These are phyloP conservation scores for Anabacerthia variegaticeps DNA, from an alignment of 2,797 vertebrate species.

Conservation along the genomic window DNA sequence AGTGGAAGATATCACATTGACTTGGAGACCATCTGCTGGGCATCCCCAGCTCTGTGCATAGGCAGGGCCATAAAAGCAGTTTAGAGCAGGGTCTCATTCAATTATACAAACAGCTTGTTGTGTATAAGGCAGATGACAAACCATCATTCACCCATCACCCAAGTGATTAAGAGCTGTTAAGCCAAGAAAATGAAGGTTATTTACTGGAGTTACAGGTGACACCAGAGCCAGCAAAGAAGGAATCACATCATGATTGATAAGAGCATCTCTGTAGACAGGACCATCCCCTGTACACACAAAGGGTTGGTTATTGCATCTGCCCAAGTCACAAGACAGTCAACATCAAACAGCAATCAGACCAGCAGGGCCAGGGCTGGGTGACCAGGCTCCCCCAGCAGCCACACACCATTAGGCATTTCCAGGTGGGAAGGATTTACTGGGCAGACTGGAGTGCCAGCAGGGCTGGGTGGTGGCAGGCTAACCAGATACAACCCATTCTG, in stretches of 20 bases:
- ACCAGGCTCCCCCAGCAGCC: not conserved
- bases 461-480: not conserved
- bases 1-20: not conserved
- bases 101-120: not conserved
- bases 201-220: slow-evolving; percentile 84
- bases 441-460: not conserved
- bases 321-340: not conserved
- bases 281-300: slow-evolving; percentile 82
- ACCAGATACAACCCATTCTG: not conserved
- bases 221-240: slow-evolving; percentile 83
- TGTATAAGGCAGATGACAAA: not conserved
- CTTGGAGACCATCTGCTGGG: not conserved
- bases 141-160: not conserved
- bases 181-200: slow-evolving; percentile 30
- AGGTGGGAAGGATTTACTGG: not conserved
- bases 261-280: slow-evolving; percentile 82
- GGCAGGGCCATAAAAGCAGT: not conserved
- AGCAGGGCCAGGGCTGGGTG: not conserved
- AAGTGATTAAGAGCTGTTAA: not conserved
- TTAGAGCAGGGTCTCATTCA: not conserved
- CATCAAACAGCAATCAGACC: not conserved
- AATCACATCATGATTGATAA: slow-evolving; percentile 83
- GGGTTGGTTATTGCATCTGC: not conserved
- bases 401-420: not conserved
- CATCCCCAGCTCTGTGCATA: not conserved